Evolutionary conservation across 2,797 vertebrate genomes (phyloP), one percentile per base, ranked within the genome.

Genomic region (Apogon talboti): DNA sequence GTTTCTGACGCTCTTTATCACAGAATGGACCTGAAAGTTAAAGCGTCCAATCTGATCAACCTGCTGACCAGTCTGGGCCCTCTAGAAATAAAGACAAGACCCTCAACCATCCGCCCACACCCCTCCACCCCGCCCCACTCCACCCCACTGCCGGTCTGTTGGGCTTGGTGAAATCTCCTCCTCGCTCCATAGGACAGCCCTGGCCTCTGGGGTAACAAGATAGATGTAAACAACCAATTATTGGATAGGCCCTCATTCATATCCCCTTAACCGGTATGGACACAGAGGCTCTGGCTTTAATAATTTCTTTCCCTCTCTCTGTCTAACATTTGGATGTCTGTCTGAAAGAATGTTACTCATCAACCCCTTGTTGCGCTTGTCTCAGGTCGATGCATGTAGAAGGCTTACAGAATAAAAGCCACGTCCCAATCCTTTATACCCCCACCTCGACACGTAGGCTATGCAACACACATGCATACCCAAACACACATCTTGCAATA

Each of bases 401-500:
- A 60, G 60, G 64, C 78, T 56, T 57, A 28, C 45, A 54, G 58
- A 78, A 79, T 80, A 82, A 83, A 89, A 79, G 67, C 78, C 81
- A 71, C 46, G 35, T 71, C 64, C 74, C 62, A 53, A 41, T 56
- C 46, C 37, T 11, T n/a, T 24, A 53, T 16, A 19, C 55, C 33
- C 52, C 40, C 38, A 11, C 19, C 40, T 53, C 43, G 47, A 56
- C 63, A 74, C 52, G 48, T 4, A 67, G 40, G 43, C 58, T 45
- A 11, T 54, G 50, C 66, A 77, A 63, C 71, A 57, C 78, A 58
- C 74, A 82, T 35, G 33, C 33, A 35, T 35, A 35, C 58, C 49
- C 44, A 84, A 76, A 82, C 76, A 86, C 83, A 94, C 95, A 96
- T 95, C 95, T 96, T 97, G 96, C 91, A 96, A 91, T 95, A 95